Evolutionary conservation across 2,113 vertebrate species (phyloP).

Genomic region (Elephantulus edwardii): DNA sequence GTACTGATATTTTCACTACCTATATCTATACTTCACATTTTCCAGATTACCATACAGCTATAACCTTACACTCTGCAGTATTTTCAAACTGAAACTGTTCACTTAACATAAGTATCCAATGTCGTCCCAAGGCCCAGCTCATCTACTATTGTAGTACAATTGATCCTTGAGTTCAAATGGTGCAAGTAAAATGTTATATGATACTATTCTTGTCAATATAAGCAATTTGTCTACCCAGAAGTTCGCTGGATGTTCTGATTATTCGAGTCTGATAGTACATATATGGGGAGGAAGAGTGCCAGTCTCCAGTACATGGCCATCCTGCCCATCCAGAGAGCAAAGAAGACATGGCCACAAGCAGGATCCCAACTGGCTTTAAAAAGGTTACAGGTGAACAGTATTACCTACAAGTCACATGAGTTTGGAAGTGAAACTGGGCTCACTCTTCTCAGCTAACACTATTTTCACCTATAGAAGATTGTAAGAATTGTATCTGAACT

Average conservation of each 20-base stretch:
- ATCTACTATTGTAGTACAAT: too few relatives aligned
- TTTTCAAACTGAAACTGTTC: background rate
- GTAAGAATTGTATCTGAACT: background rate
- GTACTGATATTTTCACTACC: background rate
- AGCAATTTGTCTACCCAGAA: too few relatives aligned
- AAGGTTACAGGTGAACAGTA: too few relatives aligned
- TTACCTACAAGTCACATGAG: too few relatives aligned
- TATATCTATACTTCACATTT: background rate
- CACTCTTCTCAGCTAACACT: background rate
- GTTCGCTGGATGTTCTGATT: too few relatives aligned
- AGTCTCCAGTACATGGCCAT: too few relatives aligned
- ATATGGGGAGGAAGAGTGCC: too few relatives aligned
- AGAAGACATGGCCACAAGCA: background rate
- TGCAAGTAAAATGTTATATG: too few relatives aligned
- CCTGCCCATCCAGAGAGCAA: background rate
- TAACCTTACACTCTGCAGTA: background rate
- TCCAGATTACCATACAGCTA: background rate
- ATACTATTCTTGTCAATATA: too few relatives aligned
- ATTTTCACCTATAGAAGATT: conserved; percentile 1
- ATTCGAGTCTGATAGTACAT: too few relatives aligned
- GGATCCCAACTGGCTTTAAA: background rate
- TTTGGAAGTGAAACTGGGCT: background rate
- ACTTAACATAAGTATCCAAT: background rate
- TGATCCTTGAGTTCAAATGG: too few relatives aligned
- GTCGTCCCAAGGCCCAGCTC: background rate